Evolutionary conservation across 2,797 vertebrate genomes (phyloP).

Genomic region (Parauchenoglanis punctatus): DNA sequence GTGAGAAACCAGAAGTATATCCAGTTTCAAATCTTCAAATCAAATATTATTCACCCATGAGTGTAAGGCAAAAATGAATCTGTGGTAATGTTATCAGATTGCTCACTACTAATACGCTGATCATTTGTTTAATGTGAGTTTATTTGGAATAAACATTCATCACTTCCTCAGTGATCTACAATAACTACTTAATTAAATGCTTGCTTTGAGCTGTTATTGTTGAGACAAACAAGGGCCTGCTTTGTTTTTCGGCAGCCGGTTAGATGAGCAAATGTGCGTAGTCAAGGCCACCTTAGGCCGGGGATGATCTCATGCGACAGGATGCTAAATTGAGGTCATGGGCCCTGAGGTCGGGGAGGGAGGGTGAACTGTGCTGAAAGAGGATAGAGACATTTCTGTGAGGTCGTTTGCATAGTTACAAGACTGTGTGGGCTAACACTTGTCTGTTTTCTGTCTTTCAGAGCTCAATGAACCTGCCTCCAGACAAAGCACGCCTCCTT

Average conservation of each 20-base stretch:
- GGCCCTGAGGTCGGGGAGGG: conserved; percentile 43
- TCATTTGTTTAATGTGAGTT: not conserved
- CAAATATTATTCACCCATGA: not conserved
- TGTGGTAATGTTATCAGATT: not conserved
- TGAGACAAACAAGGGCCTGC: conserved; percentile 23
- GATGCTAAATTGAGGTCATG: conserved; percentile 77
- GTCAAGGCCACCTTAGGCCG: conserved; percentile 51
- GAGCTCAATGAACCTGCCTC: conserved; percentile 95
- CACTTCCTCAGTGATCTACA: not conserved
- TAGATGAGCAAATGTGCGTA: conserved; percentile 36
- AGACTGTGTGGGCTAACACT: conserved; percentile 24
- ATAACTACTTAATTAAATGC: conserved; percentile 2
- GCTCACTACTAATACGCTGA: not conserved
- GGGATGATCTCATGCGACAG: conserved; percentile 66
- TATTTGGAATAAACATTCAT: not conserved
- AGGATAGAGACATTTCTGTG: conserved; percentile 33
- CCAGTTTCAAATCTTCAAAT: not conserved
- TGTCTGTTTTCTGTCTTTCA: conserved; percentile 65
- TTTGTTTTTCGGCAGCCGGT: conserved; percentile 46
- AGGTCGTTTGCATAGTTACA: conserved; percentile 45
- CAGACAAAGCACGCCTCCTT: conserved; percentile 90
- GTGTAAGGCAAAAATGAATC: not conserved
- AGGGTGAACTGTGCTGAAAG: conserved; percentile 41
- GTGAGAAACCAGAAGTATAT: not conserved
- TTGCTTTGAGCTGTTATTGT: conserved; percentile 24